A percentile compares a stretch with the other conserved stretches of the same genome.
phyloP scores from a whole-genome alignment of 1,140 invertebrate species.

The Riptortus pedestris region DNA sequence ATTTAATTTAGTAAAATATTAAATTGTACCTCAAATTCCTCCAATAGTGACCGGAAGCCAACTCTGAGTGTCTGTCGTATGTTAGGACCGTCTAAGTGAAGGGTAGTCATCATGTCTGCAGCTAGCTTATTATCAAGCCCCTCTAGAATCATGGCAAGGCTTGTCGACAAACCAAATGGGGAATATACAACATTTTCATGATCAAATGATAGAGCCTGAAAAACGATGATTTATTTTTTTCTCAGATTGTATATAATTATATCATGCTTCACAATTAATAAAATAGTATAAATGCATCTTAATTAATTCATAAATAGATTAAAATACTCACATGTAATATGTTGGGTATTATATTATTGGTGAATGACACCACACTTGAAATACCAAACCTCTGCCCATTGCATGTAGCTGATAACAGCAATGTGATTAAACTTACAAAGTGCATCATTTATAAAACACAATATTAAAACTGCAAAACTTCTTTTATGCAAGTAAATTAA shows the following conservation, averaged over 20 bases:
- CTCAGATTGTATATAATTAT: background rate
- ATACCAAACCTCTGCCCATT: conserved; percentile 19
- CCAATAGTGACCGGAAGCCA: conserved; percentile 31
- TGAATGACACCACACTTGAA: conserved; percentile 27
- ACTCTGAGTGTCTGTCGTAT: conserved; percentile 29
- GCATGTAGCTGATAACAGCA: background rate
- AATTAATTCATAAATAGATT: background rate
- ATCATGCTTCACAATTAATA: background rate
- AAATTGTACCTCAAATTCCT: conserved; percentile 33
- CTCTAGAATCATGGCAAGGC: conserved; percentile 34
- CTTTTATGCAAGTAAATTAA: no score
- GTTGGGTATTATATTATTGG: conserved; percentile 31
- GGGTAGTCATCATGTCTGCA: conserved; percentile 30
- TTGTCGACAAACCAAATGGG: conserved; percentile 34
- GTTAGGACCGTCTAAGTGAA: conserved; percentile 26
- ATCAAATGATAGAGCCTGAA: conserved; percentile 23
- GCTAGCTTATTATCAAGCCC: conserved; percentile 30
- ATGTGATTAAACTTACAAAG: no score
- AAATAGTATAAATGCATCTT: background rate
- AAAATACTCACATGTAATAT: conserved; percentile 28
- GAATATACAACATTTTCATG: conserved; percentile 34
- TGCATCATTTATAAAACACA: no score
- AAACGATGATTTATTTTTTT: background rate
- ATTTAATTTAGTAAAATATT: no score
- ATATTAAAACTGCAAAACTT: no score